These are phyloP conservation scores for Zingel zingel DNA, from an alignment of 2,113 vertebrate species.

Conservation along the genomic window DNA sequence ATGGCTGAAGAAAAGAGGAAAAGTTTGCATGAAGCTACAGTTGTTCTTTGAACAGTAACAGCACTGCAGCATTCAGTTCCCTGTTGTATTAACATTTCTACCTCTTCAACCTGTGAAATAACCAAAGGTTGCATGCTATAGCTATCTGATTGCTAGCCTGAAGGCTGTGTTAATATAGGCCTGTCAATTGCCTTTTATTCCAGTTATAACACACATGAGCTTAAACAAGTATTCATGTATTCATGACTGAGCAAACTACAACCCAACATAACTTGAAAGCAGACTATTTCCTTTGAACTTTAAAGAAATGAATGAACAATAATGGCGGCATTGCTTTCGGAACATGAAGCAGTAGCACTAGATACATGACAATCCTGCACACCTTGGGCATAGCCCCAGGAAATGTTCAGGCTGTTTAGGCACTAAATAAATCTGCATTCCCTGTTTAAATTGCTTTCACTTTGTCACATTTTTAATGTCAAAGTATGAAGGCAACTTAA, in stretches of 20 bases:
- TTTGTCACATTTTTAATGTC: background rate
- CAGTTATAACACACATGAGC: background rate
- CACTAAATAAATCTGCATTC: constrained; percentile 39
- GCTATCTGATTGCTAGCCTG: background rate
- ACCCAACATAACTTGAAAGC: background rate
- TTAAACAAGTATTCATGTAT: background rate
- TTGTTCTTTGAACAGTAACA: background rate
- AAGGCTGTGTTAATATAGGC: background rate
- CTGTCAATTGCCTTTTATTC: background rate
- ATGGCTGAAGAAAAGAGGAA: background rate
- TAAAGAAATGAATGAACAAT: background rate
- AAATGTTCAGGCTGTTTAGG: constrained; percentile 37
- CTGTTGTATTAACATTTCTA: background rate
- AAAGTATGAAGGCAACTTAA: background rate
- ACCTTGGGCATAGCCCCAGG: constrained; percentile 27
- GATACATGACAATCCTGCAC: constrained; percentile 3
- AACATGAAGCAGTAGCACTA: background rate
- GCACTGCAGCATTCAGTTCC: background rate
- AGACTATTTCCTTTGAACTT: background rate
- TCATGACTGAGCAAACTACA: background rate
- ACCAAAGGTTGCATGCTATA: background rate
- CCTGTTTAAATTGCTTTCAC: background rate
- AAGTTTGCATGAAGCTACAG: background rate
- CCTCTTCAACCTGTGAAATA: constrained; percentile 3
- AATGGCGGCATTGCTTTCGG: background rate